A percentile compares a stretch with the other conserved stretches of the same genome.
phyloP scores from a whole-genome alignment of 2,797 vertebrate genomes.

The Schizopygopsis malacanthus region DNA sequence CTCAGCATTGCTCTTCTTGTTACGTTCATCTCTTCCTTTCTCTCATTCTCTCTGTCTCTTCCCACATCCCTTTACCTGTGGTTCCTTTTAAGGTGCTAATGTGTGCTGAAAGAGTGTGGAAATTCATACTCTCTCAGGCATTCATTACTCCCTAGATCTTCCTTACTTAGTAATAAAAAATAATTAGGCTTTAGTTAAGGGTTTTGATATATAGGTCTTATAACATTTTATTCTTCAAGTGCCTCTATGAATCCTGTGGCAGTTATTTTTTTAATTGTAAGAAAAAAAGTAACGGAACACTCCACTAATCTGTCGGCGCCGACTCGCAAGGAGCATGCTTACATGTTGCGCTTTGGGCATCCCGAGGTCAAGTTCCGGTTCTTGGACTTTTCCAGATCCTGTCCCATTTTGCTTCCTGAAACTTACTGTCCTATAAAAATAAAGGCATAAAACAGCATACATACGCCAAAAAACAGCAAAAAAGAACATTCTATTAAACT shows the following conservation, averaged over 20 bases:
- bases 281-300: not conserved
- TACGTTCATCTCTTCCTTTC: not conserved
- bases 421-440: not conserved
- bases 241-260: not conserved
- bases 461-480: no score
- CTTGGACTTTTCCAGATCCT: not conserved
- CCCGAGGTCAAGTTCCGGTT: not conserved
- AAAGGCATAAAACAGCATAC: no score
- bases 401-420: not conserved
- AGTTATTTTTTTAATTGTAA: not conserved
- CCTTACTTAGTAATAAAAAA: slow-evolving; percentile 27
- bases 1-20: slow-evolving; percentile 28
- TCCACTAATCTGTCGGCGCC: not conserved
- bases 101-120: slow-evolving; percentile 23
- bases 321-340: no score
- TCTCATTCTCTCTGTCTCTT: slow-evolving; percentile 22
- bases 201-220: not conserved
- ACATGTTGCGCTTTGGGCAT: not conserved
- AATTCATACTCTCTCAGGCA: slow-evolving; percentile 26
- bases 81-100: slow-evolving; percentile 38
- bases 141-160: slow-evolving; percentile 6
- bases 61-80: slow-evolving; percentile 12
- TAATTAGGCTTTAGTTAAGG: slow-evolving; percentile 22
- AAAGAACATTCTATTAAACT: not conserved
- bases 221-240: not conserved